A percentile compares a stretch with the other conserved stretches of the same genome.
phyloP scores from a whole-genome alignment of 2,797 vertebrate species.

The Gorsachius magnificus region DNA sequence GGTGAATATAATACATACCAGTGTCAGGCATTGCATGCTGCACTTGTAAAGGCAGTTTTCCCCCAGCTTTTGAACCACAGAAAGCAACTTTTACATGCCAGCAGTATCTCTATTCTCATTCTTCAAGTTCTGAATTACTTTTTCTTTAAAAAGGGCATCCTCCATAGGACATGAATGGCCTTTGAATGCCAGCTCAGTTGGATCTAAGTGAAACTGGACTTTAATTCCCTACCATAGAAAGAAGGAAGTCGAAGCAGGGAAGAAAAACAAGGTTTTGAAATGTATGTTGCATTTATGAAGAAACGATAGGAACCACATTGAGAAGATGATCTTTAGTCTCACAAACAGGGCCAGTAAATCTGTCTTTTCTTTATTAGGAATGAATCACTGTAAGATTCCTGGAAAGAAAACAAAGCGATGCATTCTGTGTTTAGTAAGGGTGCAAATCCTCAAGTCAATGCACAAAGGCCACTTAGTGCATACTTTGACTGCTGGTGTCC shows the following conservation, averaged over 20 bases:
- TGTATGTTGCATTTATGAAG: not conserved
- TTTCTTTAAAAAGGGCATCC: conserved; percentile 36
- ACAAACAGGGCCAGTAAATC: conserved; percentile 39
- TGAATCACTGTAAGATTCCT: conserved; percentile 37
- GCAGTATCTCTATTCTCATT: conserved; percentile 21
- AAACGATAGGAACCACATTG: not conserved
- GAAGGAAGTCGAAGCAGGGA: conserved; percentile 15
- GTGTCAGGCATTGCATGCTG: not conserved
- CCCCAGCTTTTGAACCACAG: not conserved
- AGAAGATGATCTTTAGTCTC: conserved; percentile 41
- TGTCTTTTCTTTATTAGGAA: conserved; percentile 61
- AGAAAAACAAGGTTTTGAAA: conserved; percentile 57
- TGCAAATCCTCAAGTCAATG: not conserved
- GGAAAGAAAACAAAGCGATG: conserved; percentile 46
- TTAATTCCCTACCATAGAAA: conserved; percentile 1
- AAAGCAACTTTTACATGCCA: not conserved
- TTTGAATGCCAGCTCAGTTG: conserved; percentile 40
- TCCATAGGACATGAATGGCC: not conserved
- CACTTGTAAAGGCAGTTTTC: conserved; percentile 10
- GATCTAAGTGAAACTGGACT: conserved; percentile 40
- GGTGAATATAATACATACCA: not conserved
- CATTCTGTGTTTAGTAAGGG: not conserved
- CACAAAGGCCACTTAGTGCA: not conserved
- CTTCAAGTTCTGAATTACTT: conserved; percentile 1
- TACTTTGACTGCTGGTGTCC: not conserved